Evolutionary conservation across 2,797 vertebrate species (phyloP), one percentile per base, ranked within the genome.

Genomic region (Coregonus sp.): DNA sequence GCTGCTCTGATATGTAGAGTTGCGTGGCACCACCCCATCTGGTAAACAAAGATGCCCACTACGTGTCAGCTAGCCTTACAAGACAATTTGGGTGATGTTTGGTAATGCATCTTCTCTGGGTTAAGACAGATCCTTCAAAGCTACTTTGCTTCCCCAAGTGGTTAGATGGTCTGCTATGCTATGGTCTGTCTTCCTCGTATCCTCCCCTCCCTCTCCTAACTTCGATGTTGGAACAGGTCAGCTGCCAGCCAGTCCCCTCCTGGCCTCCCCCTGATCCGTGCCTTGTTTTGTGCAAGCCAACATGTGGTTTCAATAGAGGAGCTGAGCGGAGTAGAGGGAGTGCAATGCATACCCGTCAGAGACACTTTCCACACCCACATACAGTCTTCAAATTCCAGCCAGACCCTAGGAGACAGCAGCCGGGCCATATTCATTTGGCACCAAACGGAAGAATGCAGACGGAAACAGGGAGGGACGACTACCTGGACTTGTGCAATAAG

Each of bases 301-400:
- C 94, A 95, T 94, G 90, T 95, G 94, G 90, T 95, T 95, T 85
- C 86, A 94, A 95, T 95, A 93, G 85, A 94, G 78, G 78, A 90
- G 78, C 78, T 25, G 20, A 63, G n/a, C 20, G 4, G 9, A 61
- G 59, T 20, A 11, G 59, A 25, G 59, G 59, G 59, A 63, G 59
- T 11, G 59, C 20, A 63, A 25, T 89, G 89, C 81, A 89, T 89
- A 89, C 84, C 90, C 89, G 89, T 94, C 92, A 94, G 88, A 92
- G 92, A 93, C 91, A 88, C 91, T 94, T 90, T 94, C 92, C 92
- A 93, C 94, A 93, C 91, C 92, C 92, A 92, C 91, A 88, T 88
- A 63, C 59, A 63, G 59, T 20, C 89, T 87, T 93, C 81, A 86
- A 93, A 94, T 95, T 95, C 93, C 93, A 92, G 90, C 85, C 89